phyloP scores from a whole-genome alignment of 2,888 invertebrate genomes.

The Agrotis clavis region DNA sequence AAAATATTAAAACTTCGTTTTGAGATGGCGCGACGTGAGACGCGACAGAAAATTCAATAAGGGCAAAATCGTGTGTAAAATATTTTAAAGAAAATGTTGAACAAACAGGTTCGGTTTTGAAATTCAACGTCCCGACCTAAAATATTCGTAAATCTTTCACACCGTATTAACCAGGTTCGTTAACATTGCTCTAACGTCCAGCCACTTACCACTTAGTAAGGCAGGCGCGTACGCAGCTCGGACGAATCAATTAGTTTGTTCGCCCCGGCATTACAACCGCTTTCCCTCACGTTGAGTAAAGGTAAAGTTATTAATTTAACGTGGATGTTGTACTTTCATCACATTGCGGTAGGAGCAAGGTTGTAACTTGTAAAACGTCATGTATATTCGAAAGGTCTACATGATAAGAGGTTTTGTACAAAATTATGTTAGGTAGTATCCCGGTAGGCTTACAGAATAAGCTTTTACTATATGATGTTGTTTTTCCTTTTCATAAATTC shows the following conservation, averaged over 20 bases:
- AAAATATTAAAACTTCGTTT: constrained; percentile 39
- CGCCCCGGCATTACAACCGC: constrained; percentile 37
- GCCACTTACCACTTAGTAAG: constrained; percentile 42
- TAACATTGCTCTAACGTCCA: constrained; percentile 39
- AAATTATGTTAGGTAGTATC: neutral
- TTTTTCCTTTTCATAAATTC: neutral
- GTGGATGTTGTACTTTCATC: constrained; percentile 39
- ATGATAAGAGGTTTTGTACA: neutral
- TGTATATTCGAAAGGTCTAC: constrained; percentile 4
- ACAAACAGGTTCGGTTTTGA: constrained; percentile 12
- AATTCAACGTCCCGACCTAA: constrained; percentile 6
- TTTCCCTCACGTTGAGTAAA: constrained; percentile 41
- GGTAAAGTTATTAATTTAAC: constrained; percentile 49
- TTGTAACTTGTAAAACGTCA: constrained; percentile 6
- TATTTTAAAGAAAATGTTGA: constrained; percentile 35
- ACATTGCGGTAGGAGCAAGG: constrained; percentile 8
- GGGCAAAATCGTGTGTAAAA: constrained; percentile 30
- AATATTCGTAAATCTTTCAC: constrained; percentile 32
- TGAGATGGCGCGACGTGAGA: constrained; percentile 25
- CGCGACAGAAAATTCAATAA: constrained; percentile 35
- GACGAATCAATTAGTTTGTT: constrained; percentile 61
- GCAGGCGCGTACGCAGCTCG: constrained; percentile 56
- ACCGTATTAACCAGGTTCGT: constrained; percentile 34
- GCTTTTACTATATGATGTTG: too few species aligned
- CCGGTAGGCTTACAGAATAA: neutral